phyloP scores from a whole-genome alignment of 2,797 vertebrate genomes.

The Coilia nasus region DNA sequence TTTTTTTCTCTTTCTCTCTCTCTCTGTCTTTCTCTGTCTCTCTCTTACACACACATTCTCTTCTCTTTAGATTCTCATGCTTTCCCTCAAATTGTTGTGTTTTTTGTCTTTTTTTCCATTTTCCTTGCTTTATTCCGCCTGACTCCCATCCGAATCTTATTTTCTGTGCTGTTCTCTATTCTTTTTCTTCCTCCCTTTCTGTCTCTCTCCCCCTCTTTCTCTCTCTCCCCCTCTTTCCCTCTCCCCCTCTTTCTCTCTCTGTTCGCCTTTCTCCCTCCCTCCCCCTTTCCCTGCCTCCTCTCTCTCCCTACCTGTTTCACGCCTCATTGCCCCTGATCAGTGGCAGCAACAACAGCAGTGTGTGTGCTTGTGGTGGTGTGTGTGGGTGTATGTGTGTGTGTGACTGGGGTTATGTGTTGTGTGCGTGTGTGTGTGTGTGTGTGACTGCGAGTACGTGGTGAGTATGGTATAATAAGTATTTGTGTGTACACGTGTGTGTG shows the following conservation, averaged over 20 bases:
- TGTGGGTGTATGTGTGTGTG: neutral
- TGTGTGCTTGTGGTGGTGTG: slow-evolving; percentile 9
- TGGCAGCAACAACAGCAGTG: slow-evolving; percentile 50
- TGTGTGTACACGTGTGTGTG: neutral
- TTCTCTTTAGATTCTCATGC: too few species aligned
- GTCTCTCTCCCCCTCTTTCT: slow-evolving; percentile 29
- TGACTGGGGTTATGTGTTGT: neutral
- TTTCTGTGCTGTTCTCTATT: too few species aligned
- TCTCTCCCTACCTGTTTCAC: slow-evolving; percentile 71
- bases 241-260: slow-evolving; percentile 45
- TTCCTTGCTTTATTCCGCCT: slow-evolving; percentile 54
- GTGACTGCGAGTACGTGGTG: too few species aligned
- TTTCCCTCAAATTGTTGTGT: too few species aligned
- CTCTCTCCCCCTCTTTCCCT: slow-evolving; percentile 2
- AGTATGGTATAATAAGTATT: neutral
- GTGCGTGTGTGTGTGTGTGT: neutral
- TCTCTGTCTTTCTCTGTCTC: neutral
- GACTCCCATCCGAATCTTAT: too few species aligned
- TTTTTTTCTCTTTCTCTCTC: neutral
- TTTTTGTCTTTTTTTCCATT: neutral
- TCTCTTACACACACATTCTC: neutral
- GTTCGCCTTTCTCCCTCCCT: slow-evolving; percentile 60
- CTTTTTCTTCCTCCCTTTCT: too few species aligned
- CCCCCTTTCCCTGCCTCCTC: neutral
- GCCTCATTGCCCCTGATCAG: slow-evolving; percentile 65